Conservation (phyloP, 1,140 invertebrate genomes). For the Batillaria attramentaria region DNA sequence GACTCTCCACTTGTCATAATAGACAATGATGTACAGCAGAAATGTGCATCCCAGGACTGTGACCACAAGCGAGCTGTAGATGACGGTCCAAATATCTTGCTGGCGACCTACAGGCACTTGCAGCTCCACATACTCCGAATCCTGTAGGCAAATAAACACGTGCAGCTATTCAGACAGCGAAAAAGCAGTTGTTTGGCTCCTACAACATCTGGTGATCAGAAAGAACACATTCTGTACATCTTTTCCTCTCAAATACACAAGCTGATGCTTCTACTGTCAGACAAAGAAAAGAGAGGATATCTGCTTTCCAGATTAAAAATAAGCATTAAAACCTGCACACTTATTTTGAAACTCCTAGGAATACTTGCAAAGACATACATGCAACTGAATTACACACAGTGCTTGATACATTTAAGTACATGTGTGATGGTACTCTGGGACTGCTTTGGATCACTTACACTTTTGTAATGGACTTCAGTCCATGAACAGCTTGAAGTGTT, state of each 20-base stretch:
- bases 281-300: not conserved
- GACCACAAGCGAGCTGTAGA: conserved; percentile 12
- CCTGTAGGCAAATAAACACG: not conserved
- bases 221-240: not conserved
- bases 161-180: not conserved
- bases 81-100: conserved; percentile 1
- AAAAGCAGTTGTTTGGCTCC: not conserved
- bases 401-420: too few relatives aligned
- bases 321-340: too few relatives aligned
- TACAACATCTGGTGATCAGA: not conserved
- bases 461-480: conserved; percentile 24
- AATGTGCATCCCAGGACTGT: conserved; percentile 14
- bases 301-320: not conserved
- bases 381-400: too few relatives aligned
- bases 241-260: not conserved
- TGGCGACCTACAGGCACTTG: conserved; percentile 16
- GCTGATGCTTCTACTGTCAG: not conserved
- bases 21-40: conserved; percentile 25
- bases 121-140: conserved; percentile 8
- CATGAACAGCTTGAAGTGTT: conserved; percentile 22
- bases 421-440: too few relatives aligned
- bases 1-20: conserved; percentile 9
- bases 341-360: too few relatives aligned
- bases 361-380: too few relatives aligned
- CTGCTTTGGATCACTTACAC: conserved; percentile 15